Evolutionary conservation across 2,113 vertebrate genomes (phyloP).

Genomic region (Pollimyrus isidori): DNA sequence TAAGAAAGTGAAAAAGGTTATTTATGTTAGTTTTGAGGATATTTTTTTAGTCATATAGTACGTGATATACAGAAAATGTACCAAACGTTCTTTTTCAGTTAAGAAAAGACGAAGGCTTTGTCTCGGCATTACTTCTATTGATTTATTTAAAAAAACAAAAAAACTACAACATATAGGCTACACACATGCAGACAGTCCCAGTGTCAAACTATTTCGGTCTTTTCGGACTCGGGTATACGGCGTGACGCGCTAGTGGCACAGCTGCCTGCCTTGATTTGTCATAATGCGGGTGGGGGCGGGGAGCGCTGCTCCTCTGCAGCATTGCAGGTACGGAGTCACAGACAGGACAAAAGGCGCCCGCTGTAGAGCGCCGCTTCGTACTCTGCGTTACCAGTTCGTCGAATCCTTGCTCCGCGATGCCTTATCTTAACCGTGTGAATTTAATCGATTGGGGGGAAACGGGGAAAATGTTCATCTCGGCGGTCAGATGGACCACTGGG

Average conservation of each 20-base stretch:
- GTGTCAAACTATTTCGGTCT: not conserved
- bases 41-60: not conserved
- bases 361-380: constrained; percentile 35
- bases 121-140: not conserved
- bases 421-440: not conserved
- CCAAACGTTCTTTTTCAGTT: not conserved
- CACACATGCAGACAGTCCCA: not conserved
- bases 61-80: not conserved
- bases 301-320: constrained; percentile 66
- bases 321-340: constrained; percentile 74
- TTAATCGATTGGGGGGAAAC: not conserved
- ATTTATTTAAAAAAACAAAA: not conserved
- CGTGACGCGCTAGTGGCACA: constrained; percentile 64
- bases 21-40: not conserved
- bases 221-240: constrained; percentile 31
- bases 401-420: not conserved
- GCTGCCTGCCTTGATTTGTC: constrained; percentile 78
- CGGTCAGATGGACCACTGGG: not conserved
- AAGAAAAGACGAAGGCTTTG: not conserved
- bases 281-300: constrained; percentile 78
- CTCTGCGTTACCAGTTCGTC: not conserved
- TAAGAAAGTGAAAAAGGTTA: not conserved
- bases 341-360: constrained; percentile 57
- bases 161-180: not conserved
- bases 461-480: not conserved